phyloP scores from a whole-genome alignment of 1,140 invertebrate genomes.

The Polyergus mexicanus region DNA sequence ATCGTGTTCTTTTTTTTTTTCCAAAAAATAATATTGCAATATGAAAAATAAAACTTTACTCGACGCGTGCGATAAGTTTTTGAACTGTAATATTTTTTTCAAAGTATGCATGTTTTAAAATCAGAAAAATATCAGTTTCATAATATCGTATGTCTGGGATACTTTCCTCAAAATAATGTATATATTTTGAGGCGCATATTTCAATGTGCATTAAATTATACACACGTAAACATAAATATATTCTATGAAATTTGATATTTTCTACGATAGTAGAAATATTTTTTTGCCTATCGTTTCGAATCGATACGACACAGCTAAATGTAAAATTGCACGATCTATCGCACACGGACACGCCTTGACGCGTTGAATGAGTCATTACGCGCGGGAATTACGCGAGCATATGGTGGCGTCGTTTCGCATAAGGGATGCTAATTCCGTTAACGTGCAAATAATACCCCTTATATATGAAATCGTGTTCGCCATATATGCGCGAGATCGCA shows the following conservation, averaged over 20 bases:
- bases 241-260: not conserved
- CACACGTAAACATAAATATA: not conserved
- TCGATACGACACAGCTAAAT: conserved; percentile 6
- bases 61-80: not conserved
- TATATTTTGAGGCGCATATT: not conserved
- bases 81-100: not conserved
- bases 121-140: not conserved
- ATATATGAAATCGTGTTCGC: too few relatives aligned
- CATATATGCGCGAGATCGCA: not conserved
- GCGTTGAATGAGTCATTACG: conserved; percentile 38
- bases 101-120: not conserved
- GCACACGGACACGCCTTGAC: conserved; percentile 11
- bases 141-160: not conserved
- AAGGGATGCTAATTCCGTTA: not conserved
- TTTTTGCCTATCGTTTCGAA: not conserved
- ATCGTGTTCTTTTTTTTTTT: not conserved
- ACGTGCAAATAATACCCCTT: too few relatives aligned
- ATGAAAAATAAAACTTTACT: not conserved
- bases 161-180: not conserved
- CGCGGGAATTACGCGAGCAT: conserved; percentile 27
- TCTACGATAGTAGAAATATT: not conserved
- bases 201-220: not conserved
- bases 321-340: conserved; percentile 29
- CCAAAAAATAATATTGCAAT: not conserved
- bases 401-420: conserved; percentile 10